Conservation (phyloP, 2,888 invertebrate species). For the Luffia ferchaultella region DNA sequence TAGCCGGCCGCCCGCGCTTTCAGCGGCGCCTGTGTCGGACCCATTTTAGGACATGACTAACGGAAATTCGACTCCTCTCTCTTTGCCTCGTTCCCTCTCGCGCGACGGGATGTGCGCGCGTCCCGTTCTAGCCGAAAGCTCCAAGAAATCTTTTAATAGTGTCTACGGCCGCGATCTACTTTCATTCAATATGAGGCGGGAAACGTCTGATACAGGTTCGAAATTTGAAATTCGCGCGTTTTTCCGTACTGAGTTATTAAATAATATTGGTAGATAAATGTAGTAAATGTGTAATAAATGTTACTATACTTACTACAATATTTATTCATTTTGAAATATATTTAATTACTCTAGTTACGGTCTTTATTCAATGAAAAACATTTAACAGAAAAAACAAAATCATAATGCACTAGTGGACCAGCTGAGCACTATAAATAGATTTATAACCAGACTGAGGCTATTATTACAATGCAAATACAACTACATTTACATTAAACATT, state of each 20-base stretch:
- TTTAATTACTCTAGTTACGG: too few species aligned
- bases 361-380: too few species aligned
- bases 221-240: conserved; percentile 30
- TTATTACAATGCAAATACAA: background rate
- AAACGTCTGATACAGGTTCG: conserved; percentile 43
- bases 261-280: too few species aligned
- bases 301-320: too few species aligned
- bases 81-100: conserved; percentile 58
- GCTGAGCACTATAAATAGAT: background rate
- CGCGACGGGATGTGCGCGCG: conserved; percentile 39
- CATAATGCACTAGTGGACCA: too few species aligned
- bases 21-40: conserved; percentile 67
- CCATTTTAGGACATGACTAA: conserved; percentile 79
- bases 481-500: background rate
- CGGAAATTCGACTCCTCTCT: conserved; percentile 71
- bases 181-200: conserved; percentile 61
- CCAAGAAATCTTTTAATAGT: conserved; percentile 68
- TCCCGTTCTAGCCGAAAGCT: conserved; percentile 62
- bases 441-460: background rate
- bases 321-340: too few species aligned
- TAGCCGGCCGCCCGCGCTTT: conserved; percentile 63
- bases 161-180: conserved; percentile 68
- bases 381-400: too few species aligned
- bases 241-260: too few species aligned
- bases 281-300: too few species aligned